These are phyloP conservation scores for Anguilla rostrata DNA, from an alignment of 2,113 vertebrate genomes.

Conservation along the genomic window DNA sequence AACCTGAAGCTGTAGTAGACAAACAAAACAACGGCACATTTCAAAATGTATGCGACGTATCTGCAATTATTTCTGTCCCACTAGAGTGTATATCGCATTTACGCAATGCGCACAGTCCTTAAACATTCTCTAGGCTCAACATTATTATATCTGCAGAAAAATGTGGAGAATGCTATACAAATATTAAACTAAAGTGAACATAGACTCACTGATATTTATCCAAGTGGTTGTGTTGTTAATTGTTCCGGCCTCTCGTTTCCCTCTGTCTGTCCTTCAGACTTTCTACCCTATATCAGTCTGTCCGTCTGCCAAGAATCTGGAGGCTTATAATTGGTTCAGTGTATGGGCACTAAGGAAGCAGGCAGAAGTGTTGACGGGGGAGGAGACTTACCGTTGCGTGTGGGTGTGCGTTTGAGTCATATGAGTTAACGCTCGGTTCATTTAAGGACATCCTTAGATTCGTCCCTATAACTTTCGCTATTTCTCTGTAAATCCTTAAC, in stretches of 20 bases:
- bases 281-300: slow-evolving; percentile 62
- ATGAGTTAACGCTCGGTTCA: not conserved
- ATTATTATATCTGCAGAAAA: not conserved
- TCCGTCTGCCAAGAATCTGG: slow-evolving; percentile 53
- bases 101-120: not conserved
- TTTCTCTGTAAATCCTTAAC: too few relatives aligned
- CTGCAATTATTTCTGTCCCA: too few relatives aligned
- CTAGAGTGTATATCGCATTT: not conserved
- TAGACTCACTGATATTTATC: slow-evolving; percentile 47
- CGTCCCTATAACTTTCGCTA: too few relatives aligned
- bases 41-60: not conserved
- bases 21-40: not conserved
- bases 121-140: not conserved
- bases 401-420: slow-evolving; percentile 8
- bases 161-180: not conserved
- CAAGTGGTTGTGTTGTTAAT: not conserved
- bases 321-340: slow-evolving; percentile 72
- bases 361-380: not conserved
- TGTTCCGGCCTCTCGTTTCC: slow-evolving; percentile 35
- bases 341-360: slow-evolving; percentile 31
- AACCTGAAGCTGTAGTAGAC: not conserved
- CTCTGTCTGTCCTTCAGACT: slow-evolving; percentile 69
- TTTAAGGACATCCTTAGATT: too few relatives aligned
- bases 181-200: not conserved
- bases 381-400: slow-evolving; percentile 5